Conservation (phyloP, 2,888 invertebrate genomes). For the Epirrhoe alternata region DNA sequence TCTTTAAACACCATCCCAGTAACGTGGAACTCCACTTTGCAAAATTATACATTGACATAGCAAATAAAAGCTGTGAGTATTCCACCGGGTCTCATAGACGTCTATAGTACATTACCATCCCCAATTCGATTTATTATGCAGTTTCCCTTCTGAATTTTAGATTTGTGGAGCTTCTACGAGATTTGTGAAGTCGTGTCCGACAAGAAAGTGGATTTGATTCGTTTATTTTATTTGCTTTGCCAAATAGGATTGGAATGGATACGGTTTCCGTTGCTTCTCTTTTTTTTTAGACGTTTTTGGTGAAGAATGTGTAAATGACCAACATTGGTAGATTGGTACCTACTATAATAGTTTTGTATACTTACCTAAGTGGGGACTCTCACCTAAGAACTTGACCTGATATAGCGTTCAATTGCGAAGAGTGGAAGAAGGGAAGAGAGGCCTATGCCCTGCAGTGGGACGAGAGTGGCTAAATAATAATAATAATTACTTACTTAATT, state of each 20-base stretch:
- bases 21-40: conserved; percentile 21
- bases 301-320: not conserved
- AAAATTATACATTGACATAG: conserved; percentile 31
- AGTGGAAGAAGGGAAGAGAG: too few species aligned
- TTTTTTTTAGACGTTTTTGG: not conserved
- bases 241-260: conserved; percentile 20
- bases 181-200: conserved; percentile 47
- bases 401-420: too few species aligned
- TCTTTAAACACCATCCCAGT: conserved; percentile 20
- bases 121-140: conserved; percentile 59
- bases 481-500: too few species aligned
- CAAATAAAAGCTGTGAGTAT: conserved; percentile 27
- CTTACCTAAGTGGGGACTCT: too few species aligned
- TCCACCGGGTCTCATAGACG: conserved; percentile 33
- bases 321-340: too few species aligned
- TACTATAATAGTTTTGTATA: too few species aligned
- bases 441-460: too few species aligned
- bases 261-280: not conserved
- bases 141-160: conserved; percentile 55
- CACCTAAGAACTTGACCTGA: too few species aligned
- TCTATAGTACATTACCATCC: conserved; percentile 47
- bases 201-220: conserved; percentile 44
- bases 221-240: conserved; percentile 35
- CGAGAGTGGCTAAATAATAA: too few species aligned
- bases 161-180: conserved; percentile 47